A percentile compares a stretch with the other conserved stretches of the same genome.
phyloP scores from a whole-genome alignment of 2,888 invertebrate genomes.

The Copidosoma aretas region DNA sequence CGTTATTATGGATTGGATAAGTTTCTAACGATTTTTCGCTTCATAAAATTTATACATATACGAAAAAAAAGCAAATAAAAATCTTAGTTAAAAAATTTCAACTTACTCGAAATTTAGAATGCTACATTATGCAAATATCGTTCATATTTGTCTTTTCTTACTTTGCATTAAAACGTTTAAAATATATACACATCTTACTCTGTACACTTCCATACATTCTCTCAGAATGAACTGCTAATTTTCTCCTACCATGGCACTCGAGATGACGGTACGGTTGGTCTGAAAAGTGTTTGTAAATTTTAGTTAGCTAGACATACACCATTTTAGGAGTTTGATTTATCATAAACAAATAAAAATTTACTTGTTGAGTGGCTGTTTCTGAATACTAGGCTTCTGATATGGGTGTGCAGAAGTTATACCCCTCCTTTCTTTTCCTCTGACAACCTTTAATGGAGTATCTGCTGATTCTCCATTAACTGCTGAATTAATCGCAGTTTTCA shows the following conservation, averaged over 20 bases:
- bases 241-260: slow-evolving; percentile 52
- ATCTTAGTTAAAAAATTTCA: slow-evolving; percentile 13
- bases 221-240: slow-evolving; percentile 23
- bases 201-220: slow-evolving; percentile 36
- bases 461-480: slow-evolving; percentile 36
- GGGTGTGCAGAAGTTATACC: slow-evolving; percentile 53
- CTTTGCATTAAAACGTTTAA: slow-evolving; percentile 25
- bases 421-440: slow-evolving; percentile 54
- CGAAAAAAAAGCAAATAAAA: slow-evolving; percentile 11
- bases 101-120: slow-evolving; percentile 25
- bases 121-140: slow-evolving; percentile 26
- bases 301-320: background rate
- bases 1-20: slow-evolving; percentile 21
- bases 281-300: slow-evolving; percentile 42
- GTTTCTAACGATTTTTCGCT: slow-evolving; percentile 27
- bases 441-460: slow-evolving; percentile 46
- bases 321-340: background rate
- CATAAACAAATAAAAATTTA: slow-evolving; percentile 41
- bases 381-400: slow-evolving; percentile 51
- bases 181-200: slow-evolving; percentile 39
- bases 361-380: slow-evolving; percentile 48
- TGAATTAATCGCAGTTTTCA: slow-evolving; percentile 38
- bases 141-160: slow-evolving; percentile 8
- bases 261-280: slow-evolving; percentile 48
- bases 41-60: slow-evolving; percentile 19